Evolutionary conservation across 2,888 invertebrate genomes (phyloP).

Genomic region (Ophion obscuratus): DNA sequence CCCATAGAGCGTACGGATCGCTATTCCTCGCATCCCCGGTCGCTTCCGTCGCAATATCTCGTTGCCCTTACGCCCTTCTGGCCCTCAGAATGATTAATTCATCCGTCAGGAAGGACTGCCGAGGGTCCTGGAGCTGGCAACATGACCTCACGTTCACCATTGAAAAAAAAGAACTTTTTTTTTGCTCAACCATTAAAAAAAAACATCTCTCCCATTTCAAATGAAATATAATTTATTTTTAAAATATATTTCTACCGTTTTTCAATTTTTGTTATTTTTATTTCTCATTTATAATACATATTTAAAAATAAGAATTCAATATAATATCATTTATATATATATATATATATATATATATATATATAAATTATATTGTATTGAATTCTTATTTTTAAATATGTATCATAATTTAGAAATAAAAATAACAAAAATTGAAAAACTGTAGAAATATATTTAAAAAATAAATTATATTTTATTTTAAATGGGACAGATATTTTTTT

Average conservation of each 20-base stretch:
- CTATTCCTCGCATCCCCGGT: neutral
- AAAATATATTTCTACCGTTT: neutral
- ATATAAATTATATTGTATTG: too few species aligned
- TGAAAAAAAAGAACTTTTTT: neutral
- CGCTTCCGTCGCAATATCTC: neutral
- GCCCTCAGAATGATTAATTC: neutral
- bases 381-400: too few species aligned
- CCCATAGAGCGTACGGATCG: neutral
- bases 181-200: neutral
- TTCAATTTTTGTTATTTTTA: too few species aligned
- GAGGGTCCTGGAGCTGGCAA: neutral
- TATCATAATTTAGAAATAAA: too few species aligned
- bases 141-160: constrained; percentile 20
- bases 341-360: too few species aligned
- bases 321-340: too few species aligned
- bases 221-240: neutral
- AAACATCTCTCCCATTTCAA: neutral
- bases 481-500: neutral
- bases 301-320: too few species aligned
- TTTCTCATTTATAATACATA: too few species aligned
- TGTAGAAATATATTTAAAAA: neutral
- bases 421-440: too few species aligned
- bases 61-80: neutral
- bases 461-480: neutral
- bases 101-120: neutral